phyloP scores from a whole-genome alignment of 2,797 vertebrate genomes.

The Botia kubotai region DNA sequence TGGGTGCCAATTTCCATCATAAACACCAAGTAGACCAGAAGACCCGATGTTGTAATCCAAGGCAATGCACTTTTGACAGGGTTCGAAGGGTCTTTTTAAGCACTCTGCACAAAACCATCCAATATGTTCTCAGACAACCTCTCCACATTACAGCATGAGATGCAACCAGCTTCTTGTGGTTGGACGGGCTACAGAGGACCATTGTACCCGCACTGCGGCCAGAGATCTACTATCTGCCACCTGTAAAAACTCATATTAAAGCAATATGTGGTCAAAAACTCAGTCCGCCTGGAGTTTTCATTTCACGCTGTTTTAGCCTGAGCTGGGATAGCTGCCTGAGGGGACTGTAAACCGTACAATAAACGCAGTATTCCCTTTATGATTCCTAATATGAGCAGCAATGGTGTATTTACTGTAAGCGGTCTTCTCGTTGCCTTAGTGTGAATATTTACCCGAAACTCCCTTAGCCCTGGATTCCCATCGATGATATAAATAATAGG shows the following conservation, averaged over 20 bases:
- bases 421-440: not conserved
- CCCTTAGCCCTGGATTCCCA: constrained; percentile 2
- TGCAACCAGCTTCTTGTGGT: constrained; percentile 69
- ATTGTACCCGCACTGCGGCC: constrained; percentile 60
- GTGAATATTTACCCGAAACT: constrained; percentile 25
- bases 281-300: constrained; percentile 29
- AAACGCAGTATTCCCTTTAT: constrained; percentile 11
- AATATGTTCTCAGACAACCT: constrained; percentile 59
- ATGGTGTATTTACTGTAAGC: not conserved
- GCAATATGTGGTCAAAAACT: constrained; percentile 61
- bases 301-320: constrained; percentile 24
- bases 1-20: constrained; percentile 11
- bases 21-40: constrained; percentile 8
- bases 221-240: constrained; percentile 57
- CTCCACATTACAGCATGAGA: constrained; percentile 61
- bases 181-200: constrained; percentile 58
- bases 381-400: constrained; percentile 2
- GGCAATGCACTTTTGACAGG: constrained; percentile 33
- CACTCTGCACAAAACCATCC: constrained; percentile 59
- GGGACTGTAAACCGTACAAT: constrained; percentile 23
- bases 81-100: constrained; percentile 55
- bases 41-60: constrained; percentile 46
- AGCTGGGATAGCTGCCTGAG: constrained; percentile 15
- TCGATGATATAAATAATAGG: constrained; percentile 24
- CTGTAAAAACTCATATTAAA: constrained; percentile 68